Evolutionary conservation across 2,888 invertebrate genomes (phyloP).

Genomic region (Ecdyonurus torrentis): DNA sequence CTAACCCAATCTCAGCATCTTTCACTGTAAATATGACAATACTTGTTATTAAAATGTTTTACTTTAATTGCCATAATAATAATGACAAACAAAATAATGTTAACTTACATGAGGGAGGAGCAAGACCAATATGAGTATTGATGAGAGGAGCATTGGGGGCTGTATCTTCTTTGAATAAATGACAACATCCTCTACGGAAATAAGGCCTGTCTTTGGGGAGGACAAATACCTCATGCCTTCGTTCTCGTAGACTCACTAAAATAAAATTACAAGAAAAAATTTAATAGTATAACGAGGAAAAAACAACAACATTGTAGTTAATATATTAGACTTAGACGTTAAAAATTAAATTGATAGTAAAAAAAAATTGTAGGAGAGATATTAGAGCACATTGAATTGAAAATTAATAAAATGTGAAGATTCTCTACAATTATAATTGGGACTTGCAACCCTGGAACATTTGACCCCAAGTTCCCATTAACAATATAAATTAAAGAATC

Average conservation of each 20-base stretch:
- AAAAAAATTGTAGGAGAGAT: no score
- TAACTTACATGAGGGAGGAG: conserved; percentile 31
- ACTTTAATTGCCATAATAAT: conserved; percentile 4
- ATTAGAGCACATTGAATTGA: no score
- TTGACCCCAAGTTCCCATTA: no score
- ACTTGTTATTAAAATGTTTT: no score
- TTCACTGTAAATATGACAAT: conserved; percentile 19
- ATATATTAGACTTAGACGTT: not conserved
- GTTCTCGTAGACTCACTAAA: conserved; percentile 44
- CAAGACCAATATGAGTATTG: conserved; percentile 46
- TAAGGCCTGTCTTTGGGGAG: conserved; percentile 50
- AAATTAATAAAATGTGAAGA: no score
- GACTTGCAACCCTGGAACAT: no score
- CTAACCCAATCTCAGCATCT: conserved; percentile 36
- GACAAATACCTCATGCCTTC: conserved; percentile 53
- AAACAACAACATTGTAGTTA: not conserved
- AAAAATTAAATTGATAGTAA: no score
- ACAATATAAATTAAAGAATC: no score
- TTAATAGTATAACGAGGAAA: conserved; percentile 9
- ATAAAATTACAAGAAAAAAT: conserved; percentile 12
- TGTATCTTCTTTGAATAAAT: conserved; percentile 23
- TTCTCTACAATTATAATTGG: no score
- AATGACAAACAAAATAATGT: conserved; percentile 2
- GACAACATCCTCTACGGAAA: conserved; percentile 54
- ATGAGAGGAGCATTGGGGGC: conserved; percentile 33